Evolutionary conservation across 2,888 invertebrate species (phyloP).

Genomic region (Trichogramma dendrolimi): DNA sequence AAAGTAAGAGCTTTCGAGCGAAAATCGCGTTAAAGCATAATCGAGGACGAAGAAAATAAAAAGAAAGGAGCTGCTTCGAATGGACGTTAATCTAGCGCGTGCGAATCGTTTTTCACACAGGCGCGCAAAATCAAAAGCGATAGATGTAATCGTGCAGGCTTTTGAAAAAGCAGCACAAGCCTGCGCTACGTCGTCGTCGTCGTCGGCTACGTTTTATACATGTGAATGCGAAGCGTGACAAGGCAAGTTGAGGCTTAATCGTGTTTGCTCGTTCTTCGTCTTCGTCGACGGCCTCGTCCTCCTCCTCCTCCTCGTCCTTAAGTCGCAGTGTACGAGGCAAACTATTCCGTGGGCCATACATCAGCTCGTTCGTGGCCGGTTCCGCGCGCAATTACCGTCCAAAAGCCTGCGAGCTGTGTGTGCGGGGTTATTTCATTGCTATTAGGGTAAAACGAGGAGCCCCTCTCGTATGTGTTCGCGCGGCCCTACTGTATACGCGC

Average conservation of each 20-base stretch:
- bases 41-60: too few species aligned
- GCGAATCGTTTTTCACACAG: neutral
- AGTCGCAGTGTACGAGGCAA: too few species aligned
- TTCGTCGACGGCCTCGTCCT: too few species aligned
- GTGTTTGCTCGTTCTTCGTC: slow-evolving; percentile 42
- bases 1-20: too few species aligned
- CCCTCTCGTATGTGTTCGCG: slow-evolving; percentile 24
- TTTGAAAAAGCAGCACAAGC: too few species aligned
- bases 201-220: slow-evolving; percentile 5
- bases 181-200: too few species aligned
- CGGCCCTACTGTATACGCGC: too few species aligned
- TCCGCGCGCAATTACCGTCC: slow-evolving; percentile 37
- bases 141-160: neutral
- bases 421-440: slow-evolving; percentile 50
- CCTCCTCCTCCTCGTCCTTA: too few species aligned
- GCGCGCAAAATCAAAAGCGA: neutral
- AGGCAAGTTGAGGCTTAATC: slow-evolving; percentile 43
- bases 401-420: slow-evolving; percentile 5
- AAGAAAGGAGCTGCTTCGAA: too few species aligned
- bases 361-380: slow-evolving; percentile 9
- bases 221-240: slow-evolving; percentile 44
- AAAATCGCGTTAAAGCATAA: too few species aligned
- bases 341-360: slow-evolving; percentile 38
- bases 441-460: slow-evolving; percentile 50
- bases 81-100: too few species aligned